Base-by-base conservation (phyloP, 2,888 invertebrate species). In the Ischnus inquisitorius region DNA sequence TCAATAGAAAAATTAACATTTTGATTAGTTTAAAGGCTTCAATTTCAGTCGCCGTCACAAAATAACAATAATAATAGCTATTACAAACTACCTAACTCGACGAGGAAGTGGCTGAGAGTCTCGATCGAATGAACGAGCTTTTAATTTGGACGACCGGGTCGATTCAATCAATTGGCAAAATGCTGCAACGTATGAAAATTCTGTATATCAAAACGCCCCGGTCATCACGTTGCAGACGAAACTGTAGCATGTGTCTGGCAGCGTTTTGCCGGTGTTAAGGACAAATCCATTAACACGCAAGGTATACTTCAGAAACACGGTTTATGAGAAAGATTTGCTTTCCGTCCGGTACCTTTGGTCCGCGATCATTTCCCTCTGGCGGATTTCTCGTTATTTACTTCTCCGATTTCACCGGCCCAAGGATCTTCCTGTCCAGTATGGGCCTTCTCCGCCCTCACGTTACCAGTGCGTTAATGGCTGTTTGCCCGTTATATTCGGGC, bases 381-480 rank as follows among this genome's bases (percentile, higher is more conserved):
- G 28, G 62, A 60, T 74, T 62, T 74, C 46, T 19, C 19, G 46
- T 74, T 74, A 74, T 74, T 62, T 60, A 62, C 46, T 46, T 74
- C 62, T 16, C 60, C 43, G 46, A 62, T 62, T 60, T 25, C 46
- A 16, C 62, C 16, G 72, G 34, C 28, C 14, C 46, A n/a, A 28
- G 28, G 28, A 60, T 74, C 16, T 28, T 28, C 22, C 34, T 28
- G 43, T 46, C 43, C 43, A 46, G 43, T 10, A 12, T 0, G 43
- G 14, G 10, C 12, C 43, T 46, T 12, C 57, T 14, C 3, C 22
- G 19, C 75, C 19, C n/a, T 10, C 60, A 19, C 74, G 19, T 19
- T 46, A 46, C 64, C 64, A 48, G 39, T 75, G 6, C 12, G 60
- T 62, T 75, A 75, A 75, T 75, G 64, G 64, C 68, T 19, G 48